Evolutionary conservation across 2,888 invertebrate species (phyloP).

Genomic region (Tetragonula carbonaria): DNA sequence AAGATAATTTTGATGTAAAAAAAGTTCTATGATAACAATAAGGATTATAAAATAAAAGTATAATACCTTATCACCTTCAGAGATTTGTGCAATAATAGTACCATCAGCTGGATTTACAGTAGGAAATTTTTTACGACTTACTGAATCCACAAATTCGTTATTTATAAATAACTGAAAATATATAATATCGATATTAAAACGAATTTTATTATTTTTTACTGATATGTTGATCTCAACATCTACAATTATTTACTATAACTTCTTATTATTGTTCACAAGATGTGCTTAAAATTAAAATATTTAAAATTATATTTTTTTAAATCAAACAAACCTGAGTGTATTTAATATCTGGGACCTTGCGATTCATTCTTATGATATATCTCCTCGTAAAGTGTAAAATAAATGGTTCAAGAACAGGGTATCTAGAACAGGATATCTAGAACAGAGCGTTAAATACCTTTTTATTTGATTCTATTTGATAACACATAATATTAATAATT

Average conservation of each 20-base stretch:
- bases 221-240: not conserved
- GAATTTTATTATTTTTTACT: not conserved
- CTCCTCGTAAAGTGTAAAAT: not conserved
- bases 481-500: too few species aligned
- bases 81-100: conserved; percentile 89
- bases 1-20: not conserved
- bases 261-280: not conserved
- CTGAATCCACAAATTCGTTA: conserved; percentile 92
- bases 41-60: conserved; percentile 2
- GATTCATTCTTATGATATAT: conserved; percentile 37
- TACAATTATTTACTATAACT: not conserved
- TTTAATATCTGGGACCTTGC: conserved; percentile 47
- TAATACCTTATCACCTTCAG: conserved; percentile 93
- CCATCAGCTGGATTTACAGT: conserved; percentile 94
- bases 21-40: not conserved
- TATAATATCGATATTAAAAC: not conserved
- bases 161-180: conserved; percentile 91
- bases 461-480: too few species aligned
- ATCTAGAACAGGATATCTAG: not conserved
- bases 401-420: conserved; percentile 1
- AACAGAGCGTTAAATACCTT: conserved; percentile 3
- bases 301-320: not conserved
- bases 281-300: not conserved
- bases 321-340: conserved; percentile 61
- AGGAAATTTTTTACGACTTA: conserved; percentile 93